Percentiles rank a stretch among this genome's conserved stretches.
These are phyloP conservation scores for Telmatochromis sp. DNA, from an alignment of 2,113 vertebrate species.

Conservation along the genomic window DNA sequence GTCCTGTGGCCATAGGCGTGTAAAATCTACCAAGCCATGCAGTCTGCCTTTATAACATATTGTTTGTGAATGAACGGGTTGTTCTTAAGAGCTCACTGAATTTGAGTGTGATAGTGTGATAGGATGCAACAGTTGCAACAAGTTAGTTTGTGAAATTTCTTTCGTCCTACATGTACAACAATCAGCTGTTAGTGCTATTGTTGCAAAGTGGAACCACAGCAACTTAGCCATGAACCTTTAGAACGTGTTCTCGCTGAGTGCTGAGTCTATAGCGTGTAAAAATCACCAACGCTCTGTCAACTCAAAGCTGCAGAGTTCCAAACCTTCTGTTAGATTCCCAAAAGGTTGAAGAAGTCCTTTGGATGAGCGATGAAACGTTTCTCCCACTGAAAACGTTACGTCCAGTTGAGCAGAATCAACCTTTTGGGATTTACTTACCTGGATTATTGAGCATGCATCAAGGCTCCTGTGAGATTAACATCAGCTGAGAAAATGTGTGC, in stretches of 20 bases:
- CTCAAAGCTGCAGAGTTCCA: background rate
- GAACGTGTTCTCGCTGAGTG: background rate
- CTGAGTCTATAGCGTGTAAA: background rate
- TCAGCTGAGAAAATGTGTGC: background rate
- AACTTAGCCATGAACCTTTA: background rate
- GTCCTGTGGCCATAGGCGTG: rapidly evolving
- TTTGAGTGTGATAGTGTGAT: background rate
- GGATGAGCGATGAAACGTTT: background rate
- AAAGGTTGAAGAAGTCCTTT: background rate
- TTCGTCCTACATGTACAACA: background rate
- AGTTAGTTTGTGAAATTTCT: background rate
- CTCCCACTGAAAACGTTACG: background rate
- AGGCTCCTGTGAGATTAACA: background rate
- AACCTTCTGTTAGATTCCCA: background rate
- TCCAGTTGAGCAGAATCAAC: background rate
- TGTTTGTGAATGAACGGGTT: background rate
- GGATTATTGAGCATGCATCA: background rate
- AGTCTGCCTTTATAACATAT: background rate
- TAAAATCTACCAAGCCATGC: background rate
- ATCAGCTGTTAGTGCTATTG: background rate
- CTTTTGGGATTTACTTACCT: background rate
- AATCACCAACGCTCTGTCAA: background rate
- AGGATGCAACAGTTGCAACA: background rate
- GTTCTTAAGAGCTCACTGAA: background rate
- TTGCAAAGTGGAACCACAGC: background rate